Conservation (phyloP, 2,797 vertebrate species). For the Petrocephalus schoutedeni region DNA sequence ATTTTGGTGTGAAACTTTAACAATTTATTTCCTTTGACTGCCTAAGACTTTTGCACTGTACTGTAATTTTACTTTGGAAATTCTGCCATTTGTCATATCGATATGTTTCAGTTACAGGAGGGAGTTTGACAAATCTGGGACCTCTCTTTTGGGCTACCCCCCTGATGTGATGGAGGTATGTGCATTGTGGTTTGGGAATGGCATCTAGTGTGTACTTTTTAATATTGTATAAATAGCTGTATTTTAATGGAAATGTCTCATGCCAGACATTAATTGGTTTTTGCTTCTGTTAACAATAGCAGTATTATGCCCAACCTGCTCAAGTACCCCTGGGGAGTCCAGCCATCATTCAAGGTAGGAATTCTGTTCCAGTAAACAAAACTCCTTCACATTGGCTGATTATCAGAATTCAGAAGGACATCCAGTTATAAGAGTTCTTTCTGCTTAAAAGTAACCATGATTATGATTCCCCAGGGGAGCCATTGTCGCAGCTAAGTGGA, state of each 20-base stretch:
- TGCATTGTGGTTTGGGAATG: slow-evolving; percentile 11
- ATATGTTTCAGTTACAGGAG: slow-evolving; percentile 49
- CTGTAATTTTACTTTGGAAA: neutral
- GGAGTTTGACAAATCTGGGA: slow-evolving; percentile 58
- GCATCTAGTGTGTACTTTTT: neutral
- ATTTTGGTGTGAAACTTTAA: too few relatives aligned
- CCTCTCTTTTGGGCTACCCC: slow-evolving; percentile 58
- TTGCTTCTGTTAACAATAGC: slow-evolving; percentile 29
- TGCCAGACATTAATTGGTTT: neutral
- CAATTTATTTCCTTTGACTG: neutral
- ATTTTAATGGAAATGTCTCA: slow-evolving; percentile 6
- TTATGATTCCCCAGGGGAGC: slow-evolving; percentile 12
- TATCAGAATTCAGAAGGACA: neutral
- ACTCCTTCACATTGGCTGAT: neutral
- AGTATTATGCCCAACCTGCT: slow-evolving; percentile 37
- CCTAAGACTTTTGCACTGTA: neutral
- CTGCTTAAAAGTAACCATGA: neutral
- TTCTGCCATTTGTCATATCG: neutral
- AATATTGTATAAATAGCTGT: neutral
- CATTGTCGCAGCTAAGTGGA: neutral
- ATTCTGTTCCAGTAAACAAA: neutral
- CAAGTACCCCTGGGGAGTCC: slow-evolving; percentile 36
- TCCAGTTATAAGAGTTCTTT: neutral
- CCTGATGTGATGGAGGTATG: slow-evolving; percentile 56
- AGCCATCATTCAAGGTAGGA: slow-evolving; percentile 46